phyloP scores from a whole-genome alignment of 2,797 vertebrate genomes.

The Melanotaenia maccullochi region DNA sequence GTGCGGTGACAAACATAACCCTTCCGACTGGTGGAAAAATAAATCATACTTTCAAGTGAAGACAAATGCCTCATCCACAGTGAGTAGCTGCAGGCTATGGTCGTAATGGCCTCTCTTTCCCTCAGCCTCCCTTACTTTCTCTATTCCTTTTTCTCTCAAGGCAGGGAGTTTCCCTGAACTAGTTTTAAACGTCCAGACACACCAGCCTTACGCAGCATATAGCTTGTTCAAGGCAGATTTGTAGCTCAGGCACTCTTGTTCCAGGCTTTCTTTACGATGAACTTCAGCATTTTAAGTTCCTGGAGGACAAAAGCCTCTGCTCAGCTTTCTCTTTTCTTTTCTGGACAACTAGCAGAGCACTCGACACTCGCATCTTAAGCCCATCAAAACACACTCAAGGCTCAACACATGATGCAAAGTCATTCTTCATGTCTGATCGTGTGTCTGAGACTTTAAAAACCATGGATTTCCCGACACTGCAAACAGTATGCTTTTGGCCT shows the following conservation, averaged over 20 bases:
- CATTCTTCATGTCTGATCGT: slow-evolving; percentile 58
- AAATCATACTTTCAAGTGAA: slow-evolving; percentile 84
- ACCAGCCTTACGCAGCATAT: slow-evolving; percentile 56
- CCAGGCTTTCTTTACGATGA: slow-evolving; percentile 28
- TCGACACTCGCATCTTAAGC: slow-evolving; percentile 44
- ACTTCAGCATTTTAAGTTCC: slow-evolving; percentile 3
- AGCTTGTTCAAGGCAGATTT: slow-evolving; percentile 22
- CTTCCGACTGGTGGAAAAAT: slow-evolving; percentile 80
- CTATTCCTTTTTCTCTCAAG: slow-evolving; percentile 59
- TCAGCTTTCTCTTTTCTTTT: slow-evolving; percentile 12
- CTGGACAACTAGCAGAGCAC: slow-evolving; percentile 37
- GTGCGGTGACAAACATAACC: slow-evolving; percentile 81
- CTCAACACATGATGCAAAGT: slow-evolving; percentile 36
- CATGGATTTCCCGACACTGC: slow-evolving; percentile 56
- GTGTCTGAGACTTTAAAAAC: slow-evolving; percentile 54
- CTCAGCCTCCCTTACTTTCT: slow-evolving; percentile 29
- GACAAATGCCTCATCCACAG: slow-evolving; percentile 82
- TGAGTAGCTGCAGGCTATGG: slow-evolving; percentile 75
- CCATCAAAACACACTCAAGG: slow-evolving; percentile 52
- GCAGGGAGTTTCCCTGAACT: slow-evolving; percentile 75
- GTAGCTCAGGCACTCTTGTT: slow-evolving; percentile 36
- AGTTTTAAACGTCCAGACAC: slow-evolving; percentile 58
- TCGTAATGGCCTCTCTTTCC: slow-evolving; percentile 74
- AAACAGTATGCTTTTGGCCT: slow-evolving; percentile 29
- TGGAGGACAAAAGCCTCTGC: slow-evolving; percentile 29